Base-by-base conservation (phyloP, 2,113 vertebrate species). In the Amia ocellicauda region DNA sequence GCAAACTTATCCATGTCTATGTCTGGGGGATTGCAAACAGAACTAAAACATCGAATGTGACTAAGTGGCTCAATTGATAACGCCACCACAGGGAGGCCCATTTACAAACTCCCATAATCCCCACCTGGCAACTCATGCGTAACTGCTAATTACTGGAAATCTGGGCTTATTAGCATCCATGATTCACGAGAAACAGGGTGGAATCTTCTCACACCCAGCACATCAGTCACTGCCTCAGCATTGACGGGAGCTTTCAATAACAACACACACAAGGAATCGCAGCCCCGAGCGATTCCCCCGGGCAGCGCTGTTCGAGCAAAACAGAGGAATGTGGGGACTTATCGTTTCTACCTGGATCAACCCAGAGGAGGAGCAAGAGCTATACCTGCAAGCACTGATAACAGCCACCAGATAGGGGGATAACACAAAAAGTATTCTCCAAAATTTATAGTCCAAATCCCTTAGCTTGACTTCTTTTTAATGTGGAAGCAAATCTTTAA, bases 131-230 rank as follows among this genome's bases (percentile, higher is more conserved):
- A 51, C 52, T n/a, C 58, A 54, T 49, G 41, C 57, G 29, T 22
- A 51, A 28, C 29, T 24, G 64, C 20, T 66, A 42, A 66, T 60
- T 47, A 7, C 7, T 52, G 23, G 60, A 63, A 26, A 17, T 45
- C 47, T 23, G 57, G 62, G 56, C 57, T 66, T 66, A 66, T 59
- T 24, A 51, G 31, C 36, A 42, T 53, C 26, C 20, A 54, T 66
- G 64, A 66, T 60, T 66, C 64, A 66, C 43, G 47, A 24, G 22
- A 45, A 66, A 14, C 17, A n/a, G 64, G 58, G 23, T 22, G 42
- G 20, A 17, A 3, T n/a, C 10, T 16, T 26, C 24, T 26, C 64
- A 66, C 64, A 43, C 36, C 57, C 64, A 42, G 10, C 36, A 22
- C 20, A 24, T 8, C 36, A 23, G 29, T 54, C 57, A 41, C 19